Conservation (phyloP, 2,888 invertebrate species). For the Tachina fera region DNA sequence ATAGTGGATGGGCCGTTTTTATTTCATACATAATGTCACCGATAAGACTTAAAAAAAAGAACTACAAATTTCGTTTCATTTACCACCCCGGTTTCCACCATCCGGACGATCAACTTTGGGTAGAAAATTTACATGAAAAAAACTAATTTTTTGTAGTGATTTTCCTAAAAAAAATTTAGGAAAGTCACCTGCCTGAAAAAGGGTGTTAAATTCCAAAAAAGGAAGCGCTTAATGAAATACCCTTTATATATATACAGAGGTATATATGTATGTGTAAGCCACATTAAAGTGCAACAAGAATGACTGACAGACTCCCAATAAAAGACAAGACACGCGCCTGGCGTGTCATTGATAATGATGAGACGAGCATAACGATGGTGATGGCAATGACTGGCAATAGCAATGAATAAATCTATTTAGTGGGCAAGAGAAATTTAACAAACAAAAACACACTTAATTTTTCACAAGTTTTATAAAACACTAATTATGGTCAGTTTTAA, state of each 20-base stretch:
- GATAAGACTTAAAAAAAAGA: no score
- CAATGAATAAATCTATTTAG: conserved; percentile 2
- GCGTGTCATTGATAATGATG: conserved; percentile 59
- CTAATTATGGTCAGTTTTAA: conserved; percentile 51
- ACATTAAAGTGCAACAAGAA: conserved; percentile 22
- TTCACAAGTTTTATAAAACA: not conserved
- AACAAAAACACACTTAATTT: not conserved
- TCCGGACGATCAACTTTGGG: no score
- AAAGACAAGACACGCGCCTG: conserved; percentile 63
- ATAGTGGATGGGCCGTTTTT: no score
- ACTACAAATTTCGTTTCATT: no score
- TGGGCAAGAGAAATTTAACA: conserved; percentile 32
- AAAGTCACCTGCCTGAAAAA: no score
- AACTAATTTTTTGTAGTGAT: no score
- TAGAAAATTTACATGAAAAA: no score
- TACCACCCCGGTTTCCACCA: no score
- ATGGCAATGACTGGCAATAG: conserved; percentile 17
- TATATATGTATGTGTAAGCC: not conserved
- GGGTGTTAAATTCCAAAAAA: no score
- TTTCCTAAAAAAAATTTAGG: no score
- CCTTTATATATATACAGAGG: not conserved
- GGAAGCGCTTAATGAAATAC: no score
- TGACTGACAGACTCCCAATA: conserved; percentile 35
- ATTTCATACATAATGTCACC: no score
- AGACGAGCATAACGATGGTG: conserved; percentile 20